Conservation (phyloP, 2,888 invertebrate species). For the Petrolisthes cinctipes region DNA sequence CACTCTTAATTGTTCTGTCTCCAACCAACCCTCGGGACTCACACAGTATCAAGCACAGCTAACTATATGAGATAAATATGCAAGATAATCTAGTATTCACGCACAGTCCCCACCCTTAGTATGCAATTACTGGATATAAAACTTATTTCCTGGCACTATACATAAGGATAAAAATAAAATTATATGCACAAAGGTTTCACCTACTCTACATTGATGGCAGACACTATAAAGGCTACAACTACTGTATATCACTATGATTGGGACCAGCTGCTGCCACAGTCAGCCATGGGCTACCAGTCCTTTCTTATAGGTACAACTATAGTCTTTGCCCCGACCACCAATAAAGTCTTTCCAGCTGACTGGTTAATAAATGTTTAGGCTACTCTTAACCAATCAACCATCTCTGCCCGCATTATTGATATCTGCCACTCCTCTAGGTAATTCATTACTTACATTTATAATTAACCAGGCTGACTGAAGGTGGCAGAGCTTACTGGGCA, state of each 20-base stretch:
- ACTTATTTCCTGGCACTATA: not conserved
- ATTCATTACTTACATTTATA: no score
- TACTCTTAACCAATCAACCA: no score
- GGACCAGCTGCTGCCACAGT: not conserved
- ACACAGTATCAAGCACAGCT: not conserved
- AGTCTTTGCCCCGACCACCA: conserved; percentile 3
- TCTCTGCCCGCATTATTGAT: no score
- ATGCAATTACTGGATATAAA: not conserved
- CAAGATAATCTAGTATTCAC: not conserved
- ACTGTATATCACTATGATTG: conserved; percentile 15
- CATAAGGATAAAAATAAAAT: not conserved
- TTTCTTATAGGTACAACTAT: not conserved
- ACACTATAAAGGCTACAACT: conserved; percentile 27
- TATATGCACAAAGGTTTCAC: conserved; percentile 23
- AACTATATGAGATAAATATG: not conserved
- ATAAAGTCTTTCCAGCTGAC: no score
- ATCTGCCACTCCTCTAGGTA: no score
- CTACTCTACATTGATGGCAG: not conserved
- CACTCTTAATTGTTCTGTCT: not conserved
- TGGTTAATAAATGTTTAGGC: no score
- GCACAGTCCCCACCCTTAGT: not conserved
- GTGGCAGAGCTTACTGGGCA: no score
- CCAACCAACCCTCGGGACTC: not conserved
- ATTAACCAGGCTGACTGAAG: no score
- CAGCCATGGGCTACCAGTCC: not conserved